Conservation (phyloP, 2,113 vertebrate species). For the Uropsilus gracilis region DNA sequence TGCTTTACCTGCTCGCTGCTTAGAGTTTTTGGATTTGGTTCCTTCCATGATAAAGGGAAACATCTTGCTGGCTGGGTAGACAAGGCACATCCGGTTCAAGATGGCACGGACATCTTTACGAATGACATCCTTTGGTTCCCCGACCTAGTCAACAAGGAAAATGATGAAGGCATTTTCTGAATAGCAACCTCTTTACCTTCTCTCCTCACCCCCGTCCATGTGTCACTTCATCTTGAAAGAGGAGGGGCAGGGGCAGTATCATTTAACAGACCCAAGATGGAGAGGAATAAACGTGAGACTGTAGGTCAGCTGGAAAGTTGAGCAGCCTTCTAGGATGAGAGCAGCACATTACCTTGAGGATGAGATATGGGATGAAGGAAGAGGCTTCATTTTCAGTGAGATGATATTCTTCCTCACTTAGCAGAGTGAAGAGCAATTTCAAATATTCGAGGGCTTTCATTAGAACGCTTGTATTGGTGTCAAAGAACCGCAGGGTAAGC, state of each 20-base stretch:
- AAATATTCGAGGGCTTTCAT: conserved; percentile 98
- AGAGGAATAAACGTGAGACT: neutral
- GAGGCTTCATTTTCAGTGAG: conserved; percentile 96
- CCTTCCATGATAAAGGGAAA: conserved; percentile 98
- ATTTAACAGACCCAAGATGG: neutral
- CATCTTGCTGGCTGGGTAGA: conserved; percentile 98
- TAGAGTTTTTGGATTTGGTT: conserved; percentile 98
- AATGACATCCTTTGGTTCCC: conserved; percentile 97
- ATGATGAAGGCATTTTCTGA: neutral
- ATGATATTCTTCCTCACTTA: conserved; percentile 94
- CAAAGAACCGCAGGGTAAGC: conserved; percentile 98
- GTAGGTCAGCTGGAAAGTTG: neutral
- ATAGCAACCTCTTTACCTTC: neutral
- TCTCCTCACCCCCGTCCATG: neutral
- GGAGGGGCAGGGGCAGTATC: neutral
- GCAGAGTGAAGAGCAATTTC: conserved; percentile 93
- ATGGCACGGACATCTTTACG: conserved; percentile 97
- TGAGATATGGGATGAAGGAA: conserved; percentile 97
- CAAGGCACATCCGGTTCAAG: conserved; percentile 94
- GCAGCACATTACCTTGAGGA: conserved; percentile 90
- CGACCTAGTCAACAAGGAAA: conserved; percentile 88
- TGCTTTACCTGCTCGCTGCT: conserved; percentile 94
- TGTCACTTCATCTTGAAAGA: neutral
- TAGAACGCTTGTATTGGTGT: conserved; percentile 97
- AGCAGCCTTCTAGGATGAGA: neutral